Evolutionary conservation across 2,113 vertebrate species (phyloP).

Genomic region (Calcarius ornatus): DNA sequence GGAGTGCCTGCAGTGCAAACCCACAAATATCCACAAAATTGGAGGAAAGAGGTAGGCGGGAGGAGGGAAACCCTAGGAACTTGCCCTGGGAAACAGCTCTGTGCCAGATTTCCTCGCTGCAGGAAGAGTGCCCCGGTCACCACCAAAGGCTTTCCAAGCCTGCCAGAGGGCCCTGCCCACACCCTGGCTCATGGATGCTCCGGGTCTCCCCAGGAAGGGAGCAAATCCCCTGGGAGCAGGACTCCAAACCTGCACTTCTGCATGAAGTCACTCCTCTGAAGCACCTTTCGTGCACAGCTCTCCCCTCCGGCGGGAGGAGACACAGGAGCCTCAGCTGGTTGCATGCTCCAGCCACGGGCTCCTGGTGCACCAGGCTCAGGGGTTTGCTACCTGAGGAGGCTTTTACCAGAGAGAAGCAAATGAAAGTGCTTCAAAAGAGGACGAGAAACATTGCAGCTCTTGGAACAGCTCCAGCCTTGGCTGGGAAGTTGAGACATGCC

Average conservation of each 20-base stretch:
- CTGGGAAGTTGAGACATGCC: slow-evolving; percentile 51
- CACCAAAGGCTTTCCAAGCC: neutral
- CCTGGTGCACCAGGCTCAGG: accelerated
- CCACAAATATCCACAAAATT: slow-evolving; percentile 28
- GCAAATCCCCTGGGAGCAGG: neutral
- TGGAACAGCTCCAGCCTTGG: slow-evolving; percentile 8
- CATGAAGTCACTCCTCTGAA: neutral
- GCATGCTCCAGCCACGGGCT: neutral
- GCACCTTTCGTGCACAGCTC: neutral
- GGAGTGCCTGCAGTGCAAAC: neutral
- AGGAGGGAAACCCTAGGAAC: slow-evolving; percentile 24
- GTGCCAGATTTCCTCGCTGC: neutral
- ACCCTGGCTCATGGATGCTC: neutral
- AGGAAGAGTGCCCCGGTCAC: slow-evolving; percentile 23
- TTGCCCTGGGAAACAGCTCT: neutral
- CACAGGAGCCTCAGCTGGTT: accelerated
- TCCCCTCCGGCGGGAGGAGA: accelerated
- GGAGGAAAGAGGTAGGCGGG: slow-evolving; percentile 3
- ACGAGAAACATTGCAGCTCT: neutral
- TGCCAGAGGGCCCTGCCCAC: neutral
- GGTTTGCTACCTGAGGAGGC: neutral
- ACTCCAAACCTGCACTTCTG: neutral
- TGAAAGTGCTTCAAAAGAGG: neutral
- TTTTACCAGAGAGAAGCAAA: neutral
- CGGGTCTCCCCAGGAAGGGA: accelerated